Evolutionary conservation across 2,113 vertebrate species (phyloP), one percentile per base, ranked within the genome.

Genomic region (Willisornis vidua): DNA sequence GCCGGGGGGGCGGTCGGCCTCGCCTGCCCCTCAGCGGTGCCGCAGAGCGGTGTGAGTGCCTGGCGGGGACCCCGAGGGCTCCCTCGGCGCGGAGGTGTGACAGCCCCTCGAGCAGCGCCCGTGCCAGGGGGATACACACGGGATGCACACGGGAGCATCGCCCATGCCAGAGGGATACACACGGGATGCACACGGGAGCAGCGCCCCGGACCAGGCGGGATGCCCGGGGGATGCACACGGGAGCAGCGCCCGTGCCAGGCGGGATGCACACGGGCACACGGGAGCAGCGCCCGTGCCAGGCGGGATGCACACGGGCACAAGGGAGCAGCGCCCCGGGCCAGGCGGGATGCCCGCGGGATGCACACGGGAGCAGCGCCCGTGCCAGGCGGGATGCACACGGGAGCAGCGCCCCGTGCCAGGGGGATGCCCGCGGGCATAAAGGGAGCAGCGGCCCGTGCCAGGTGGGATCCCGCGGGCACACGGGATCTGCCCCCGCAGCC

Each of bases 1-100:
- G 51, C 17, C 63, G 10, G 2, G 8, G n/a, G 3, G 43, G 41
- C 5, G 5, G 14, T 25, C 0, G 2, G 58, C 37, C 35, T 3
- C 51, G 58, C 33, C 71, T 11, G 39, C 20, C 3, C 31, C 35
- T 48, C 65, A 3, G 6, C 12, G 1, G 23, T 7, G 63, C 18
- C 14, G 18, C 25, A 2, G 15, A 9, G 6, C 3, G 24, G 7
- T 12, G 23, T 2, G 33, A 14, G 67, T 3, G 51, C 35, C 37
- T 1, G 26, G 10, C 72, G 9, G 2, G 2, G 73, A 41, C 20
- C 14, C 58, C 23, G 3, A 2, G 16, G 29, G 35, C 19, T 66
- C 39, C 24, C 61, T 1, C 35, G 25, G 6, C 48, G 2, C 3
- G 41, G 33, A 7, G 74, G 49, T 9, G 58, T 7, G 6, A 5